phyloP scores from a whole-genome alignment of 2,888 invertebrate species.

The Scaptodrosophila latifasciaeformis region DNA sequence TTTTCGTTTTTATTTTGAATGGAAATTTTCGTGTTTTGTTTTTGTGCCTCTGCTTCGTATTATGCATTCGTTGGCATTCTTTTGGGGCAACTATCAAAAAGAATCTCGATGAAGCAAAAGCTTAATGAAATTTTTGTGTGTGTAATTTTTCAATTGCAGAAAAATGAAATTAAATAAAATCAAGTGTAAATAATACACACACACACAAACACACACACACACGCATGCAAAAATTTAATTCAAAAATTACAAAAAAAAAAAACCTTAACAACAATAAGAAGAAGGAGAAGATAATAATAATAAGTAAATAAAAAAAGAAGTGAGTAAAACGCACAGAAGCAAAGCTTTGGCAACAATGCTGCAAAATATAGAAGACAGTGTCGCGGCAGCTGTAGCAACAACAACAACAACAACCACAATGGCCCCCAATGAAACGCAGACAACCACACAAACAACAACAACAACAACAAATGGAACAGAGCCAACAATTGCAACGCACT shows the following conservation, averaged over 20 bases:
- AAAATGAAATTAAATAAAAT: constrained; percentile 7
- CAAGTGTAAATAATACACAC: constrained; percentile 1
- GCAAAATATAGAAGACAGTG: constrained; percentile 51
- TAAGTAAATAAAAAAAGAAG: constrained; percentile 21
- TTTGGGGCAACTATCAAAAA: too few relatives aligned
- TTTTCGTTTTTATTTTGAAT: too few relatives aligned
- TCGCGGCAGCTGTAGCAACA: constrained; percentile 41
- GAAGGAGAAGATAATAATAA: constrained; percentile 13
- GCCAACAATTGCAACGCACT: constrained; percentile 58
- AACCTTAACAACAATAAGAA: constrained; percentile 21
- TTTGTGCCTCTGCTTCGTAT: background rate
- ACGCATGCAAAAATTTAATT: constrained; percentile 27
- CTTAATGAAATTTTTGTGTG: too few relatives aligned
- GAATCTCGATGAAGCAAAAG: background rate
- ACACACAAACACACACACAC: constrained; percentile 16
- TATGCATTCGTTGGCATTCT: background rate
- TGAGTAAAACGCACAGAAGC: constrained; percentile 16
- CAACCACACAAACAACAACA: constrained; percentile 29
- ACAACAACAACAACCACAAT: constrained; percentile 24
- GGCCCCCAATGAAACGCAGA: constrained; percentile 8
- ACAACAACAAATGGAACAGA: constrained; percentile 49
- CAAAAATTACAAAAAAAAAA: constrained; percentile 29
- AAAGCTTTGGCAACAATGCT: constrained; percentile 49
- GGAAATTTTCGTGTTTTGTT: constrained; percentile 39
- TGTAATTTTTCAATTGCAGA: background rate